Conservation (phyloP, 1,140 invertebrate species). For the Megathymus violae region DNA sequence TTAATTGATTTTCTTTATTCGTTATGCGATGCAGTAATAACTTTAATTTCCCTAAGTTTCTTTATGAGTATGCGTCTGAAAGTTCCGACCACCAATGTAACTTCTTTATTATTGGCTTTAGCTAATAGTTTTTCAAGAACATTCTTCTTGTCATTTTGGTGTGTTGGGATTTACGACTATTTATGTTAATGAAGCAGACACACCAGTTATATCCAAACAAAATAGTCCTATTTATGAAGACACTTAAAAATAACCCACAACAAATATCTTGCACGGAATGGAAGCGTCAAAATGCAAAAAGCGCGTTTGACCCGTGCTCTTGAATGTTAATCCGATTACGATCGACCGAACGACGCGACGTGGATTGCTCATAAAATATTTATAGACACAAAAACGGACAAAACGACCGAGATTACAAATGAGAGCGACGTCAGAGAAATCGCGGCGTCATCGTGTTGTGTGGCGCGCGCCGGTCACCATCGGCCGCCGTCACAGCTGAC, state of each 20-base stretch:
- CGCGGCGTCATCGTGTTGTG: constrained; percentile 61
- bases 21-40: no score
- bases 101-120: no score
- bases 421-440: constrained; percentile 53
- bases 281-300: constrained; percentile 35
- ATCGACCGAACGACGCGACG: constrained; percentile 50
- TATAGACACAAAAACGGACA: constrained; percentile 63
- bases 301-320: constrained; percentile 31
- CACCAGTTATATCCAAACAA: no score
- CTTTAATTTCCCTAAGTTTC: no score
- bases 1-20: no score
- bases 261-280: constrained; percentile 17
- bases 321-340: constrained; percentile 61
- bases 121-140: no score
- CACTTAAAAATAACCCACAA: constrained; percentile 20
- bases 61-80: no score
- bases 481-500: constrained; percentile 24
- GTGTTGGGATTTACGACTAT: no score
- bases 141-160: no score
- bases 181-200: no score
- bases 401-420: constrained; percentile 58
- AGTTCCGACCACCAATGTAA: no score
- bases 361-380: constrained; percentile 68
- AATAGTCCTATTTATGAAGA: not conserved
- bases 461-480: constrained; percentile 45